Evolutionary conservation across 2,113 vertebrate genomes (phyloP), one percentile per base, ranked within the genome.

Genomic region (Lepus europaeus): DNA sequence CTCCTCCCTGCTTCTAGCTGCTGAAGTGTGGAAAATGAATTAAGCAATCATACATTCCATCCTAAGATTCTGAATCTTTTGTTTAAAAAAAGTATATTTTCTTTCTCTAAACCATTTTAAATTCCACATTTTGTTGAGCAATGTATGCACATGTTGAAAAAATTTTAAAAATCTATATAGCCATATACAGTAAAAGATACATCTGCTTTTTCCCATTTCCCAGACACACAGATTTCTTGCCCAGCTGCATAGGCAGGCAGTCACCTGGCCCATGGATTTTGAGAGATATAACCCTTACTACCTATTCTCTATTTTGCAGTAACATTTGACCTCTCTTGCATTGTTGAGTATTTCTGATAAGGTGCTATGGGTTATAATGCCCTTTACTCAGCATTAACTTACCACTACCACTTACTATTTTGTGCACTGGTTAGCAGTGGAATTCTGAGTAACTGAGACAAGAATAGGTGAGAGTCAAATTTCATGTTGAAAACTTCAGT

Each of bases 41-140:
- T 23, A 89, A 77, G 36, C 13, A 61, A 27, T 39, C 22, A 68
- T 39, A 19, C 25, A 76, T 64, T 85, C 11, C 27, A 33, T 10
- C 23, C 25, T 61, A 82, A 33, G 3, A 33, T 69, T 45, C 33
- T n/a, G 33, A 45, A 78, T 59, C 5, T 51, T 83, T 39, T 56
- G 8, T 4, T 59, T 14, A 59, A 72, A 86, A 22, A 64, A 25
- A 11, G 33, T 73, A 49, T 11, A 69, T 72, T 45, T 31, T 87
- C 29, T 31, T 89, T 90, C 9, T 13, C 0, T 23, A 91, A 91
- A 56, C 56, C 5, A 79, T n/a, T 74, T 45, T 36, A 45, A 82
- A 23, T 85, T 69, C 29, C 85, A 53, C n/a, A 76, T 81, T 89
- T 95, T 22, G 45, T 68, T 45, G 77, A n/a, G 29, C 49, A 61